Evolutionary conservation across 2,113 vertebrate genomes (phyloP), one percentile per base, ranked within the genome.

Genomic region (Psammodynastes pulverulentus): DNA sequence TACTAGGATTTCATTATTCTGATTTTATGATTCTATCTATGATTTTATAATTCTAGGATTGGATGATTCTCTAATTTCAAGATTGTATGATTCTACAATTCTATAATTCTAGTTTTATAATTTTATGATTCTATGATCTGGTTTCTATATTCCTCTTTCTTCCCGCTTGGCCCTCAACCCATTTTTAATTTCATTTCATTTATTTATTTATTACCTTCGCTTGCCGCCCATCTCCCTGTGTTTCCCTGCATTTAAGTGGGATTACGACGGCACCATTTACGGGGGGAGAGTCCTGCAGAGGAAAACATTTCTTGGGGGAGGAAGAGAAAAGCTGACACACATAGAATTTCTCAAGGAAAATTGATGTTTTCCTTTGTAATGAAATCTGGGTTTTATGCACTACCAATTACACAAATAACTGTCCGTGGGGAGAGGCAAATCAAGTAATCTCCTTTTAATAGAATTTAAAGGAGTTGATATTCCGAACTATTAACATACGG

Each of bases 381-480:
- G 91, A 92, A 92, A 88, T 79, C 62, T 15, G 88, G 46, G 86
- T 88, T 79, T 88, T 88, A 92, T 92, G 91, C 91, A 46, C 91
- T 54, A 84, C 86, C 62, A 92, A 88, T 92, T 92, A 54, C 62
- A 84, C 86, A 92, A 92, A 92, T 53, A 92, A 92, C 88, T 54
- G 91, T 92, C 91, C 29, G 1, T 46, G 21, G 86, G 86, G 62
- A 84, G 26, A 92, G 39, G 62, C 58, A 88, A 88, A 88, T 88
- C 62, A 88, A 88, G 91, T 88, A 79, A 92, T 92, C 86, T 79
- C 49, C 52, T 12, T 92, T 92, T 88, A 92, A 92, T 92, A 92
- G 91, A 84, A 92, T 92, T 88, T 92, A 88, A 54, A 88, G 67
- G 91, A 46, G 86, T 84, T 88, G 52, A 79, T 88, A 92, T 92